These are phyloP conservation scores for Apocheima hispidaria DNA, from an alignment of 2,888 invertebrate genomes.

Conservation along the genomic window DNA sequence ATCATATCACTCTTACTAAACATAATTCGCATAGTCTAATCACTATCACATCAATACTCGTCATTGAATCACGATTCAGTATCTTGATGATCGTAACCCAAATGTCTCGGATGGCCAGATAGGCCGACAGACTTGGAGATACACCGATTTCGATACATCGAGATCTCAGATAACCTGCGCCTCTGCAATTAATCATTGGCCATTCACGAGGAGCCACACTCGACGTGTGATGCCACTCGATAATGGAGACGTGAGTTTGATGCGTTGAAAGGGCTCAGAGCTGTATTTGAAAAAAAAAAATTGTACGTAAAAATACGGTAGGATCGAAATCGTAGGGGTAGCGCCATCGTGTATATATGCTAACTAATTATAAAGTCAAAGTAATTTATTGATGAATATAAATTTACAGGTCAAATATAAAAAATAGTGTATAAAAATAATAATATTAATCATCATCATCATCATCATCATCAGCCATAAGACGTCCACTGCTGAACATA, in stretches of 20 bases:
- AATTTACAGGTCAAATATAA: no score
- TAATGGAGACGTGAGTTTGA: slow-evolving; percentile 38
- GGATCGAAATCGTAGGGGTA: neutral
- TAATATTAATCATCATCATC: no score
- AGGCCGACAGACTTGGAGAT: slow-evolving; percentile 73
- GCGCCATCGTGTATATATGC: neutral
- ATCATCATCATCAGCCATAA: no score
- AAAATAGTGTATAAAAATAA: no score
- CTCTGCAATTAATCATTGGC: slow-evolving; percentile 47
- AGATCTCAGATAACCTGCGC: slow-evolving; percentile 49
- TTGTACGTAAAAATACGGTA: slow-evolving; percentile 10
- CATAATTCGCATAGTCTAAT: slow-evolving; percentile 56
- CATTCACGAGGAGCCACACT: slow-evolving; percentile 51
- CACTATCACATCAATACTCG: slow-evolving; percentile 68
- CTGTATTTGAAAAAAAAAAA: slow-evolving; percentile 30
- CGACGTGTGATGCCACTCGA: slow-evolving; percentile 39
- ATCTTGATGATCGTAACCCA: slow-evolving; percentile 77
- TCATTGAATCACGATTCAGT: slow-evolving; percentile 60
- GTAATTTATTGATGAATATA: no score
- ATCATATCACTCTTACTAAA: slow-evolving; percentile 41
- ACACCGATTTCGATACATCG: slow-evolving; percentile 66
- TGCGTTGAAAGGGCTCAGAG: slow-evolving; percentile 20
- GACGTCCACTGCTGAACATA: no score
- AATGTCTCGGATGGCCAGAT: slow-evolving; percentile 70
- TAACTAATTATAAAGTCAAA: neutral